phyloP scores from a whole-genome alignment of 2,113 vertebrate species.

The Rhabdomys dilectus region DNA sequence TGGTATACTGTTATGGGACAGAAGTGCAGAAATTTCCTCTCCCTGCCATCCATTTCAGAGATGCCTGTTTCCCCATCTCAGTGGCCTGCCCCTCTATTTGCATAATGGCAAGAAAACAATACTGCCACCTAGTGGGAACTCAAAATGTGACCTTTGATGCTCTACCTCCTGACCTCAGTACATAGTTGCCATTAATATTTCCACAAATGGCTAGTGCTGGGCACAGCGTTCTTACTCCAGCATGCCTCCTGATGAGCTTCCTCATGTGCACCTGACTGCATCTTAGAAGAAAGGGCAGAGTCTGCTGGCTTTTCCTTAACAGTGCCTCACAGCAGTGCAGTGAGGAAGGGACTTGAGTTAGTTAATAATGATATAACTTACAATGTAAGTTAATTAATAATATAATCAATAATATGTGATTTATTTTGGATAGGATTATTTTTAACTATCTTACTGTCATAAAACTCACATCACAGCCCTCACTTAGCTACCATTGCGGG shows the following conservation, averaged over 20 bases:
- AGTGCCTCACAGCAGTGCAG: background rate
- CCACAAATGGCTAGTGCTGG: background rate
- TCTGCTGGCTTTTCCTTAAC: background rate
- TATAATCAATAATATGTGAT: background rate
- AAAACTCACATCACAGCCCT: background rate
- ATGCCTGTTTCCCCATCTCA: background rate
- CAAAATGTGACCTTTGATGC: constrained; percentile 73
- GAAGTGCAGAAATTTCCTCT: background rate
- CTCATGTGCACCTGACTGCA: background rate
- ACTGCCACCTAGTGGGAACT: constrained; percentile 88
- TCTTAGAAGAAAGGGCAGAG: background rate
- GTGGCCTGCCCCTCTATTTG: constrained; percentile 39
- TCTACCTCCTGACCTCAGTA: constrained; percentile 63
- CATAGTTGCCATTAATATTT: background rate
- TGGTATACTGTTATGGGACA: background rate
- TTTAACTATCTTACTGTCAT: constrained; percentile 20
- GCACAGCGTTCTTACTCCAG: background rate
- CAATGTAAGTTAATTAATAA: background rate
- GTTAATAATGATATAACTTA: background rate
- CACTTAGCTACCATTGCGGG: background rate
- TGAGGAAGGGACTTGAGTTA: background rate
- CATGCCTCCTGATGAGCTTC: background rate
- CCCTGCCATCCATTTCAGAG: background rate
- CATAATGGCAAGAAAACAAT: constrained; percentile 82
- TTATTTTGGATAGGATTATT: constrained; percentile 50